A percentile compares a stretch with the other conserved stretches of the same genome.
Evolutionary conservation across 2,888 invertebrate genomes (phyloP).

Genomic region (Pheosia tremula): DNA sequence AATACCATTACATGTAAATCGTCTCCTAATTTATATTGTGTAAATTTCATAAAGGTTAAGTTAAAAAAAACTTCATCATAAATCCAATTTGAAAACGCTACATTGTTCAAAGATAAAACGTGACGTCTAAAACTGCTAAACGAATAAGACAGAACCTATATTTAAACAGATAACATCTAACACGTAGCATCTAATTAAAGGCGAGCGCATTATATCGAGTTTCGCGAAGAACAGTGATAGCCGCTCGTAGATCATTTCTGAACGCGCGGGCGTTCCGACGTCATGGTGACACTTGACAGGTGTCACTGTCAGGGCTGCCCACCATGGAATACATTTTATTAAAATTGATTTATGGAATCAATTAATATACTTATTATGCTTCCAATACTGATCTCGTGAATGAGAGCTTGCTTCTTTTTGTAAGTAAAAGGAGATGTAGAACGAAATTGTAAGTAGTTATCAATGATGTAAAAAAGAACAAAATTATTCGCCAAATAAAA

Average conservation of each 20-base stretch:
- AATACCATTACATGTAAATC: no score
- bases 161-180: constrained; percentile 35
- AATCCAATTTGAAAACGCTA: background rate
- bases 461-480: no score
- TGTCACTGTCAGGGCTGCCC: constrained; percentile 63
- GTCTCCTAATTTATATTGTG: no score
- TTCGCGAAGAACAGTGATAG: constrained; percentile 66
- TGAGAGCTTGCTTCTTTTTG: no score
- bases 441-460: no score
- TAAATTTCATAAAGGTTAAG: no score
- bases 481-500: no score
- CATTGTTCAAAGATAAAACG: background rate
- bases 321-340: constrained; percentile 6
- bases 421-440: no score
- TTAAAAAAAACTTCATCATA: no score
- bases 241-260: constrained; percentile 64
- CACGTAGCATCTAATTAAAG: constrained; percentile 60
- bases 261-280: constrained; percentile 73
- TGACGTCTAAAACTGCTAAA: constrained; percentile 4
- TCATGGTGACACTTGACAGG: constrained; percentile 78
- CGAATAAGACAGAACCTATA: constrained; percentile 2
- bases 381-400: no score
- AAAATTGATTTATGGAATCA: no score
- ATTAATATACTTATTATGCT: no score
- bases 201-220: constrained; percentile 72